Conservation (phyloP, 2,888 invertebrate genomes). For the Phasia obesa region DNA sequence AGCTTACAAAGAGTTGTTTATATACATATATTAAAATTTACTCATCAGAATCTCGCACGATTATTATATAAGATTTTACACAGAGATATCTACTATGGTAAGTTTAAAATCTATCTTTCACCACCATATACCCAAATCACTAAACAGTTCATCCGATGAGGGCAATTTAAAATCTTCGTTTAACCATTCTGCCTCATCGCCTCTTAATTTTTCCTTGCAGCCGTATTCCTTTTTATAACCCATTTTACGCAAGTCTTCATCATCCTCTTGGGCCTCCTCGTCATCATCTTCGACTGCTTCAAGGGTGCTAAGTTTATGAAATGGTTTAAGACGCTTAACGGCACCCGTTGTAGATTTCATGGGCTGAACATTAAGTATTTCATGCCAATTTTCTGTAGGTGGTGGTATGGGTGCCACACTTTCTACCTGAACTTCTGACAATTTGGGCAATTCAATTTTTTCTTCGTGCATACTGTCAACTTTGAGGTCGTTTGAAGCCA, state of each 20-base stretch:
- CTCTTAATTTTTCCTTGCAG: slow-evolving; percentile 44
- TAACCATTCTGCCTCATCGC: slow-evolving; percentile 77
- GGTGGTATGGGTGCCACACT: background rate
- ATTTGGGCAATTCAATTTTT: slow-evolving; percentile 45
- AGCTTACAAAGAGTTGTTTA: too few relatives aligned
- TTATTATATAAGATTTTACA: too few relatives aligned
- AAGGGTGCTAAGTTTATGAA: slow-evolving; percentile 72
- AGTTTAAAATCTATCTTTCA: slow-evolving; percentile 55
- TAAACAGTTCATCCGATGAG: slow-evolving; percentile 79
- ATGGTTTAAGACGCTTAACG: slow-evolving; percentile 63
- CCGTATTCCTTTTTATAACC: slow-evolving; percentile 78
- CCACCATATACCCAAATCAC: slow-evolving; percentile 80
- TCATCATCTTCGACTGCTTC: slow-evolving; percentile 79
- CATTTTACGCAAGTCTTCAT: slow-evolving; percentile 77
- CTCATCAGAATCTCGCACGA: too few relatives aligned
- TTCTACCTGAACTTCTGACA: slow-evolving; percentile 50
- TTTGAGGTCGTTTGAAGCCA: slow-evolving; percentile 73
- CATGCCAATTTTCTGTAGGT: slow-evolving; percentile 56
- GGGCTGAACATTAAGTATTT: slow-evolving; percentile 65
- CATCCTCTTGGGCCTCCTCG: slow-evolving; percentile 78
- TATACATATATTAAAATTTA: too few relatives aligned
- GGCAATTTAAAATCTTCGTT: slow-evolving; percentile 79
- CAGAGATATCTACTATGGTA: background rate
- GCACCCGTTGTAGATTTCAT: slow-evolving; percentile 55
- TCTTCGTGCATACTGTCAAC: slow-evolving; percentile 11